Evolutionary conservation across 1,140 invertebrate genomes (phyloP).

Genomic region (Bombus polaris): DNA sequence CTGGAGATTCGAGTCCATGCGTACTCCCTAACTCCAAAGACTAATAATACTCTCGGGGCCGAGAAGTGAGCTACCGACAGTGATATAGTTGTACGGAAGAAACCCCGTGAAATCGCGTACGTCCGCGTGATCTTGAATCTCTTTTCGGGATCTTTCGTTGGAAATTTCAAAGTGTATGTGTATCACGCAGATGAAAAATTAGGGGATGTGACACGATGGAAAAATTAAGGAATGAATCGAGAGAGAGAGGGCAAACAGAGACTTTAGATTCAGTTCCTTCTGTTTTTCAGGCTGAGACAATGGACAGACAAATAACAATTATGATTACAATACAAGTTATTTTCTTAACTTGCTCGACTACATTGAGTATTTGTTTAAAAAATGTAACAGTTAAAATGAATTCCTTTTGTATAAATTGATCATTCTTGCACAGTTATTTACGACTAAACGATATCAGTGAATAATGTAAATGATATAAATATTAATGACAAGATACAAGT

Average conservation of each 20-base stretch:
- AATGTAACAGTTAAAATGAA: neutral
- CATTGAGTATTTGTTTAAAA: no score
- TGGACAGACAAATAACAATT: no score
- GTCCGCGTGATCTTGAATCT: neutral
- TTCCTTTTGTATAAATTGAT: no score
- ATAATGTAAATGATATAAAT: no score
- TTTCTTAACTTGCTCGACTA: no score
- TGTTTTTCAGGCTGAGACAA: neutral
- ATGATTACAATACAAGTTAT: no score
- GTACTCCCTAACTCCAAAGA: slow-evolving; percentile 81
- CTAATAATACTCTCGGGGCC: slow-evolving; percentile 72
- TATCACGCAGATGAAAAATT: neutral
- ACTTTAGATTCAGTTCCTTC: slow-evolving; percentile 1
- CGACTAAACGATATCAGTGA: no score
- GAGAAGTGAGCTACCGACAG: slow-evolving; percentile 73
- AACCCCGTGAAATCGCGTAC: slow-evolving; percentile 25
- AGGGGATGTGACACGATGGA: neutral
- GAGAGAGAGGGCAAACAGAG: neutral
- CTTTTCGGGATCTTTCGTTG: no score
- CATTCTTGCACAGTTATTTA: neutral
- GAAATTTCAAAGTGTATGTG: neutral
- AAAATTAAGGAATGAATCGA: slow-evolving; percentile 18
- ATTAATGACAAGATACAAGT: neutral
- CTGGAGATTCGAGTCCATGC: slow-evolving; percentile 81
- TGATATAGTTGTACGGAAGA: slow-evolving; percentile 71